Evolutionary conservation across 2,888 invertebrate genomes (phyloP).

Genomic region (Lordiphosa andalusiaca): DNA sequence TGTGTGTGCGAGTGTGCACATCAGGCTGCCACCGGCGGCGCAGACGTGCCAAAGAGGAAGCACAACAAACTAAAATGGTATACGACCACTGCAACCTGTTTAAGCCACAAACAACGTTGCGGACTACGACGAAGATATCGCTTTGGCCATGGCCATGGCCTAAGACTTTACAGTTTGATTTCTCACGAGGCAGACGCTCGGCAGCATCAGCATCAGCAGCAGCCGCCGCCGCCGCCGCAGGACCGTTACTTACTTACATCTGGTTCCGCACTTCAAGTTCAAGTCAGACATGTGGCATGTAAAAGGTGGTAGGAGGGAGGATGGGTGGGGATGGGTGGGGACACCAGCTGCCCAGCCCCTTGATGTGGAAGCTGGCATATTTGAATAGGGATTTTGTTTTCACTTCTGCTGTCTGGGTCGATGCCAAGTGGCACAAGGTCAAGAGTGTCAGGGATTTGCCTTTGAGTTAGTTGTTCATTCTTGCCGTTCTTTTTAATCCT

Average conservation of each 20-base stretch:
- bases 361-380: slow-evolving; percentile 47
- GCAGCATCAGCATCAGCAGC: slow-evolving; percentile 24
- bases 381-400: slow-evolving; percentile 73
- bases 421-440: slow-evolving; percentile 68
- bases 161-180: slow-evolving; percentile 66
- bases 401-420: slow-evolving; percentile 60
- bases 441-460: slow-evolving; percentile 47
- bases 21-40: slow-evolving; percentile 47
- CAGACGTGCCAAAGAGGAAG: slow-evolving; percentile 26
- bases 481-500: no score
- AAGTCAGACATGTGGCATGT: slow-evolving; percentile 55
- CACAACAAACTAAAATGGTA: slow-evolving; percentile 67
- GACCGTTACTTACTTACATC: slow-evolving; percentile 72
- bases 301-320: no score
- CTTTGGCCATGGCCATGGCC: slow-evolving; percentile 15
- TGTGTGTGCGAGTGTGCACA: slow-evolving; percentile 36
- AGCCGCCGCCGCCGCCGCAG: slow-evolving; percentile 47
- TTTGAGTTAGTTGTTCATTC: slow-evolving; percentile 45
- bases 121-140: slow-evolving; percentile 29
- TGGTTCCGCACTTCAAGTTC: slow-evolving; percentile 73
- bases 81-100: slow-evolving; percentile 71
- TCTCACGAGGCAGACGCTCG: slow-evolving; percentile 62
- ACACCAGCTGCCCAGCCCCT: slow-evolving; percentile 12
- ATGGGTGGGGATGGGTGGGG: neutral
- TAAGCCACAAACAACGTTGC: slow-evolving; percentile 31